Evolutionary conservation across 1,140 invertebrate genomes (phyloP).

Genomic region (Mycetomoellerius zeteki): DNA sequence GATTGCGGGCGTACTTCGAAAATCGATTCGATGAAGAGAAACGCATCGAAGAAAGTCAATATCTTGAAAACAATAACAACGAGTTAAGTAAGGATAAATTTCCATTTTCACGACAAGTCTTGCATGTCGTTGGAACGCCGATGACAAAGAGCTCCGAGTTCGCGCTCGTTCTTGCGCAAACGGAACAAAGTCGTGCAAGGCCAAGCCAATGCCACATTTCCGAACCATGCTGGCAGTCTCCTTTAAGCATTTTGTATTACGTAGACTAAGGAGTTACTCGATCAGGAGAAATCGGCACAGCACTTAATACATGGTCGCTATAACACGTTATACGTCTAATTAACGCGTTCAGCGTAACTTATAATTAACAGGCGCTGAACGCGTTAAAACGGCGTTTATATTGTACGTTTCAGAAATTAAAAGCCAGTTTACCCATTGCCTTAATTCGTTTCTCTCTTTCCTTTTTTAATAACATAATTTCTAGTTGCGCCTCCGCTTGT

Average conservation of each 20-base stretch:
- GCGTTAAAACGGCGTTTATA: neutral
- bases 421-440: neutral
- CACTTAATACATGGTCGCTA: neutral
- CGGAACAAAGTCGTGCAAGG: slow-evolving; percentile 54
- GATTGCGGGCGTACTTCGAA: slow-evolving; percentile 27
- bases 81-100: neutral
- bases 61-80: neutral
- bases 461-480: neutral
- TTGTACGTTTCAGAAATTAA: neutral
- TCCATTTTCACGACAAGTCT: neutral
- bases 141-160: slow-evolving; percentile 30
- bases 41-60: slow-evolving; percentile 15
- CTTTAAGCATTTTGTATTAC: neutral
- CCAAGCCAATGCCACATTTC: slow-evolving; percentile 50
- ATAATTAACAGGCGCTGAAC: slow-evolving; percentile 20
- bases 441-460: neutral
- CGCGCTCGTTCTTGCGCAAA: slow-evolving; percentile 44
- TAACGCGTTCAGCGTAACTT: neutral
- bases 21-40: slow-evolving; percentile 13
- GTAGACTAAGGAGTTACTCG: neutral
- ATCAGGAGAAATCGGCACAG: slow-evolving; percentile 15
- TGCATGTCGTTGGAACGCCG: neutral
- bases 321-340: neutral
- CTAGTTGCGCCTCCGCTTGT: neutral
- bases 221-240: neutral